Evolutionary conservation across 1,140 invertebrate species (phyloP), one percentile per base, ranked within the genome.

Genomic region (Charaxes varanes): DNA sequence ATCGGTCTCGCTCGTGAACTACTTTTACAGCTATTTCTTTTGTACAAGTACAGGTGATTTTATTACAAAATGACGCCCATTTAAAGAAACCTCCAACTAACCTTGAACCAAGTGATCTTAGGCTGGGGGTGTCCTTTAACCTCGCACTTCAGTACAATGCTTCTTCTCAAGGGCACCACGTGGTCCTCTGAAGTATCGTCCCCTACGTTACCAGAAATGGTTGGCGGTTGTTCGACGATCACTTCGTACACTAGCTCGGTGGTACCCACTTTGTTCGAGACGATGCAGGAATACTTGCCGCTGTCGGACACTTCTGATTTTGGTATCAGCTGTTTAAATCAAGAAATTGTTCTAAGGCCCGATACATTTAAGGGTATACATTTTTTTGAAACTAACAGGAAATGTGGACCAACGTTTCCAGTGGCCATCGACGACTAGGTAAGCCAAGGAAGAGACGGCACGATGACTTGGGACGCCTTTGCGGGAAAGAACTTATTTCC

Each of bases 71-170:
- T 7, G 7, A 17, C 3, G 8, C 7, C 21, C 17, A 24, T 19
- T 18, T 2, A 17, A 12, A 19, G 18, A 19, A 4, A 7, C 18
- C 7, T 19, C 23, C 12, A 8, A 26, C 14, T 31, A 38, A 85
- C 82, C 68, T 84, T 84, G 19, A 80, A 66, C 82, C 82, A 85
- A 11, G 38, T 64, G 42, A 85, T 76, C 33, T 64, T 72, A 6
- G 83, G 83, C 27, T 45, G 21, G 2, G 83, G 83, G 55, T 76
- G 40, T 1, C 76, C 83, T 8, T 71, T 60, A 1, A 62, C 73
- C 19, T 82, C 67, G 19, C 83, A 85, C 37, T 70, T 68, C 19
- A 85, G 41, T 45, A 80, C 66, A 47, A 83, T 44, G 41, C 77
- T 78, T 10, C 78, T 60, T 42, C 64, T 46, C 17, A 82, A 53